Conservation (phyloP, 2,113 vertebrate species). For the Alethe castanea region DNA sequence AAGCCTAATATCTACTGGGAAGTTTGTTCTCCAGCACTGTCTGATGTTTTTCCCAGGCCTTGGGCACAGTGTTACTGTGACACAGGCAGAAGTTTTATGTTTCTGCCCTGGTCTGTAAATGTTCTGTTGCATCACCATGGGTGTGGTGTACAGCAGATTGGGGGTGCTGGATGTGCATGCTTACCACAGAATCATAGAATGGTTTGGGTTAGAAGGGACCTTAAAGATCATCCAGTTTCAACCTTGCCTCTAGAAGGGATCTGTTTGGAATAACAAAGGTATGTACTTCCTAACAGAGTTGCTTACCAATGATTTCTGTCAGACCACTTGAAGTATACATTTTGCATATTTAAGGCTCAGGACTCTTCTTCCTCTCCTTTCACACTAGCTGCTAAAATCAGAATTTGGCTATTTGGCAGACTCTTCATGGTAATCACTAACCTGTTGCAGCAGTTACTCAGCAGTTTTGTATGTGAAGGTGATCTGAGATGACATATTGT, state of each 20-base stretch:
- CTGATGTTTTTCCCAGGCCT: not conserved
- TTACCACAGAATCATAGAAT: not conserved
- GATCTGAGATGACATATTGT: not conserved
- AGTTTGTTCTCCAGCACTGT: not conserved
- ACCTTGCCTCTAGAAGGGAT: not conserved
- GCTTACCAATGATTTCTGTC: not conserved
- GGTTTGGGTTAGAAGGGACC: not conserved
- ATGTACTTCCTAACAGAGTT: not conserved
- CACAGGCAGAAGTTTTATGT: not conserved
- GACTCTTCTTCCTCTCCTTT: not conserved
- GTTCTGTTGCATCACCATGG: not conserved
- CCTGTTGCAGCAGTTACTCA: not conserved
- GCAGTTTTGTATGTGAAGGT: not conserved
- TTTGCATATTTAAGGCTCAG: not conserved
- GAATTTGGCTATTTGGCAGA: not conserved
- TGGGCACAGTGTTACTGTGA: not conserved
- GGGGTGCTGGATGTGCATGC: not conserved
- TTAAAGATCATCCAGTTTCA: not conserved
- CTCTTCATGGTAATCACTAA: not conserved
- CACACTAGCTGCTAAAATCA: not conserved
- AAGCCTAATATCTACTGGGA: not conserved
- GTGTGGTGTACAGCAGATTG: not conserved
- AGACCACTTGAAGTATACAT: not conserved
- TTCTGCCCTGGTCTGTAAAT: not conserved
- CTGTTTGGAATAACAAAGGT: not conserved